Evolutionary conservation across 2,113 vertebrate species (phyloP).

Genomic region (Pungitius pungitius): DNA sequence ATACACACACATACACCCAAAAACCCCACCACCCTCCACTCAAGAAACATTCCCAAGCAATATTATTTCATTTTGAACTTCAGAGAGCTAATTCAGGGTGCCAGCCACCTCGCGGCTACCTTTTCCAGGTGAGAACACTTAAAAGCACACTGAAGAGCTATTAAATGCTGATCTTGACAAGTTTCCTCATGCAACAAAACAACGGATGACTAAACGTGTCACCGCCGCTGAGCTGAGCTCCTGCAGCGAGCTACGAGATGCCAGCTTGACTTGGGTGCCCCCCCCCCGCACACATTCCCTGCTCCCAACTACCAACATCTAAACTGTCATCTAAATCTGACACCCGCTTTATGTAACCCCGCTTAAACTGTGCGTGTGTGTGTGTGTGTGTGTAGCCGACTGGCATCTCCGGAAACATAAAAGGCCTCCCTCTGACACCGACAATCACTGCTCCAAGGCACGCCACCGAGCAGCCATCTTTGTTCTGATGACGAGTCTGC

Average conservation of each 20-base stretch:
- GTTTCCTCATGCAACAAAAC: constrained; percentile 79
- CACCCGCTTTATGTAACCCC: constrained; percentile 79
- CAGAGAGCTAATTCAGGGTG: constrained; percentile 79
- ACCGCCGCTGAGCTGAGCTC: constrained; percentile 64
- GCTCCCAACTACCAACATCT: constrained; percentile 70
- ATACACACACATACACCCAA: constrained; percentile 25
- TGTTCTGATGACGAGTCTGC: constrained; percentile 75
- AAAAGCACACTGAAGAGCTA: constrained; percentile 73
- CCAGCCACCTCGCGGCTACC: constrained; percentile 79
- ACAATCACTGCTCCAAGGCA: constrained; percentile 80
- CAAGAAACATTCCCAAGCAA: constrained; percentile 44
- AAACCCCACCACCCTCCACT: constrained; percentile 47
- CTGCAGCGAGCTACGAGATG: constrained; percentile 59
- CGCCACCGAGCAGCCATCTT: constrained; percentile 78
- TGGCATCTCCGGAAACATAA: constrained; percentile 75
- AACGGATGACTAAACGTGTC: constrained; percentile 79
- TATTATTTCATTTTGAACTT: constrained; percentile 78
- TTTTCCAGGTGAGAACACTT: constrained; percentile 75
- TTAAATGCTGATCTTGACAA: constrained; percentile 84
- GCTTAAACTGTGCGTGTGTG: constrained; percentile 67
- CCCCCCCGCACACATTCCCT: constrained; percentile 48
- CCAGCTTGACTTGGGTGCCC: constrained; percentile 47
- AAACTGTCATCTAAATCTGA: constrained; percentile 80
- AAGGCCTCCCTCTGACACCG: constrained; percentile 74
- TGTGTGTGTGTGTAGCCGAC: constrained; percentile 51